These are phyloP conservation scores for Noctua comes DNA, from an alignment of 2,888 invertebrate species.

Conservation along the genomic window DNA sequence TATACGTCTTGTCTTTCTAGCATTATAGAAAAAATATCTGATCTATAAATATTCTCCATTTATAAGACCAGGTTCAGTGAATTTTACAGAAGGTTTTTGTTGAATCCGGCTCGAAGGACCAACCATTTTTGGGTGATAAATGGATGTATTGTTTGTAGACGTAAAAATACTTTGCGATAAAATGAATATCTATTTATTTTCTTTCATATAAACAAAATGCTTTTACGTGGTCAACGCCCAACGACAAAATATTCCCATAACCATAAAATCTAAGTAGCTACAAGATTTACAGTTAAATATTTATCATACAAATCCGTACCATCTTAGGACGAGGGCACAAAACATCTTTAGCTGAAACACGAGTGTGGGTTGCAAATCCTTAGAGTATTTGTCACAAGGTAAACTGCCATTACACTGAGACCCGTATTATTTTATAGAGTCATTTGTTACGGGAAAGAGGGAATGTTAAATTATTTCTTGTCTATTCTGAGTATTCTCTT, in stretches of 20 bases:
- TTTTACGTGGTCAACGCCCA: conserved; percentile 1
- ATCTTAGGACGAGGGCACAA: conserved; percentile 32
- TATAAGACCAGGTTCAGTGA: background rate
- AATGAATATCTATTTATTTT: conserved; percentile 11
- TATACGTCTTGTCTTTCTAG: background rate
- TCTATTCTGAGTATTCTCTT: conserved; percentile 42
- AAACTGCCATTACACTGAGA: conserved; percentile 64
- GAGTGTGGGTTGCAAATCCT: conserved; percentile 63
- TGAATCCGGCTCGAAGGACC: conserved; percentile 23
- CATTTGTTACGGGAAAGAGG: conserved; percentile 65
- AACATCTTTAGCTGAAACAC: conserved; percentile 53
- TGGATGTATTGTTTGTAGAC: background rate
- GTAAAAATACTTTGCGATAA: conserved; percentile 3
- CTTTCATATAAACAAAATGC: conserved; percentile 1
- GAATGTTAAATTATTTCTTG: conserved; percentile 61
- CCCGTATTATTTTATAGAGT: conserved; percentile 67
- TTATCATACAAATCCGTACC: conserved; percentile 60
- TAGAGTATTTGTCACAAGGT: conserved; percentile 69
- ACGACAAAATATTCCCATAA: background rate
- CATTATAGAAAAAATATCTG: background rate
- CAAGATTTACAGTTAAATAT: conserved; percentile 51
- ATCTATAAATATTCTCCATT: background rate
- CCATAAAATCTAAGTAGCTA: conserved; percentile 31
- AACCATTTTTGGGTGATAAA: background rate
- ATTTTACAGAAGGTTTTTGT: background rate